Conservation (phyloP, 2,888 invertebrate species). For the Rotaria sp. region DNA sequence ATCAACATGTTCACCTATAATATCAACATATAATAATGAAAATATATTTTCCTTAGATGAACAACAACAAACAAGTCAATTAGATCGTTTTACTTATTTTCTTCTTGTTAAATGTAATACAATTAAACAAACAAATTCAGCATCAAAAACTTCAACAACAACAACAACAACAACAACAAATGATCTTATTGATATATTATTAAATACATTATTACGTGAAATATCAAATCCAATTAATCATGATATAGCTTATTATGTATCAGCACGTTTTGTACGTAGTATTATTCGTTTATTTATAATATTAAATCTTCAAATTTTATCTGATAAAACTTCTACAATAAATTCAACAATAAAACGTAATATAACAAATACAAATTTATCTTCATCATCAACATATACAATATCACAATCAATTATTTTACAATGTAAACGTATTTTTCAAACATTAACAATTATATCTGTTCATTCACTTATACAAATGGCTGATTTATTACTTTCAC, state of each 20-base stretch:
- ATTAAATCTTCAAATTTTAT: conserved; percentile 66
- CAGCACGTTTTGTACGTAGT: conserved; percentile 84
- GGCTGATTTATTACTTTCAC: conserved; percentile 86
- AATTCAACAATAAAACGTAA: conserved; percentile 10
- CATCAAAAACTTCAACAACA: background rate
- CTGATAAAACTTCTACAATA: conserved; percentile 43
- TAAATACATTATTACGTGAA: conserved; percentile 80
- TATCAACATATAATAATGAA: background rate
- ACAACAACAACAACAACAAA: background rate
- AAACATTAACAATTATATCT: conserved; percentile 76
- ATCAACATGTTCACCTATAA: background rate
- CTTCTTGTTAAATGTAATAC: conserved; percentile 84
- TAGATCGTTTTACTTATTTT: conserved; percentile 94
- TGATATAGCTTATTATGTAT: conserved; percentile 73
- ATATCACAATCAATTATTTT: background rate
- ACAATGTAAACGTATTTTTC: conserved; percentile 79
- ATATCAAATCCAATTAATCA: conserved; percentile 66
- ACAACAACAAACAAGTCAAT: conserved; percentile 82
- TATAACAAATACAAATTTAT: background rate
- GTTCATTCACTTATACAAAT: conserved; percentile 93
- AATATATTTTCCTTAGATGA: conserved; percentile 58
- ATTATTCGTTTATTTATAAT: conserved; percentile 91
- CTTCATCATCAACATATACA: background rate
- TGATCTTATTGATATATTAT: conserved; percentile 66
- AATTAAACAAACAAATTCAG: background rate